phyloP scores from a whole-genome alignment of 2,888 invertebrate genomes.

The Nymphalis c-album region DNA sequence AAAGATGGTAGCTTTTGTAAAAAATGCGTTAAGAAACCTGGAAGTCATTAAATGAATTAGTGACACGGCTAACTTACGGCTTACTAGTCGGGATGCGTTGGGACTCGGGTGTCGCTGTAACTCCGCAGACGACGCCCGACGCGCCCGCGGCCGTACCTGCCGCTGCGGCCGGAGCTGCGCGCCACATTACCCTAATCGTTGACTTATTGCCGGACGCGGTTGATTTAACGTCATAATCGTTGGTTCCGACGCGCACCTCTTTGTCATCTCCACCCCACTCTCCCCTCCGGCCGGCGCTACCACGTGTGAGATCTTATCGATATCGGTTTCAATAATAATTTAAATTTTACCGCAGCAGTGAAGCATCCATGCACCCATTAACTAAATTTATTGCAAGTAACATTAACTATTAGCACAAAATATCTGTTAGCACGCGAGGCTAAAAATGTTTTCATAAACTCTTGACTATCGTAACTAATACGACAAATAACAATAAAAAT shows the following conservation, averaged over 20 bases:
- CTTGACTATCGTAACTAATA: too few relatives aligned
- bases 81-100: neutral
- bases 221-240: conserved; percentile 50
- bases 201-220: conserved; percentile 52
- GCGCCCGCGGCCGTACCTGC: neutral
- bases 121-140: neutral
- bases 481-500: too few relatives aligned
- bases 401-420: neutral
- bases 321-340: conserved; percentile 19
- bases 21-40: neutral
- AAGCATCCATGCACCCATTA: conserved; percentile 1
- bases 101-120: neutral
- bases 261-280: conserved; percentile 43
- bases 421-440: too few relatives aligned
- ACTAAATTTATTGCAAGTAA: neutral
- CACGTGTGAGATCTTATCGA: conserved; percentile 28
- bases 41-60: conserved; percentile 1
- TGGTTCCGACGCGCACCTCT: conserved; percentile 46
- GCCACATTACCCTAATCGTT: conserved; percentile 45
- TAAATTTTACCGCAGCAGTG: conserved; percentile 3
- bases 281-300: neutral
- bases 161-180: neutral
- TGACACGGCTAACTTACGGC: neutral
- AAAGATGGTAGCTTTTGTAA: neutral
- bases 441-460: too few relatives aligned